Percentiles rank a stretch among this genome's conserved stretches.
These are phyloP conservation scores for Lycaena phlaeas DNA, from an alignment of 2,888 invertebrate species.

Conservation along the genomic window DNA sequence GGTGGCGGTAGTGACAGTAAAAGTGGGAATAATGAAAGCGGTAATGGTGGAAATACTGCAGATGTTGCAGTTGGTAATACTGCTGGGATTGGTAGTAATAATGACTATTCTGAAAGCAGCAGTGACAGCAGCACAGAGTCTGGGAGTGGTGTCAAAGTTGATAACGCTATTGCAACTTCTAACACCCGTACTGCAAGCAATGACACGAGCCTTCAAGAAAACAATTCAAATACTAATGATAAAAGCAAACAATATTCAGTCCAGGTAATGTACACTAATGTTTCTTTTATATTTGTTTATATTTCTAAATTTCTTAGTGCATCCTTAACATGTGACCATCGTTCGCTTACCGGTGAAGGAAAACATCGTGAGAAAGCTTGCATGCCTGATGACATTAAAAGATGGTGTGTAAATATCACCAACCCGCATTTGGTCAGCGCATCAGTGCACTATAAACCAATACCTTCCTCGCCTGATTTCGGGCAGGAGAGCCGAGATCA, in stretches of 20 bases:
- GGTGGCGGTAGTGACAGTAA: background rate
- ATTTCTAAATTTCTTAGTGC: background rate
- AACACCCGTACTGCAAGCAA: background rate
- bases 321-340: no score
- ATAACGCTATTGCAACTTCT: background rate
- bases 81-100: background rate
- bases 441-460: no score
- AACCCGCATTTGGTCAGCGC: no score
- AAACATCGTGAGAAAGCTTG: no score
- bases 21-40: no score
- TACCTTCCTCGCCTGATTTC: no score
- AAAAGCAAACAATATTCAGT: constrained; percentile 3
- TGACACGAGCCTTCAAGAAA: background rate
- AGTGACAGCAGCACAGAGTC: background rate
- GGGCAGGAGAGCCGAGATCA: no score
- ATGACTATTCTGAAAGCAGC: background rate
- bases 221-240: background rate
- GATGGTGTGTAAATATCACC: no score
- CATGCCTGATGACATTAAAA: no score
- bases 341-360: no score
- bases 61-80: no score
- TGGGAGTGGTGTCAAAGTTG: background rate
- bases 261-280: background rate
- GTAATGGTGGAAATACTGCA: no score
- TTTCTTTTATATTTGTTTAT: background rate